Evolutionary conservation across 2,797 vertebrate species (phyloP), one percentile per base, ranked within the genome.

Genomic region (Lutjanus argentimaculatus): DNA sequence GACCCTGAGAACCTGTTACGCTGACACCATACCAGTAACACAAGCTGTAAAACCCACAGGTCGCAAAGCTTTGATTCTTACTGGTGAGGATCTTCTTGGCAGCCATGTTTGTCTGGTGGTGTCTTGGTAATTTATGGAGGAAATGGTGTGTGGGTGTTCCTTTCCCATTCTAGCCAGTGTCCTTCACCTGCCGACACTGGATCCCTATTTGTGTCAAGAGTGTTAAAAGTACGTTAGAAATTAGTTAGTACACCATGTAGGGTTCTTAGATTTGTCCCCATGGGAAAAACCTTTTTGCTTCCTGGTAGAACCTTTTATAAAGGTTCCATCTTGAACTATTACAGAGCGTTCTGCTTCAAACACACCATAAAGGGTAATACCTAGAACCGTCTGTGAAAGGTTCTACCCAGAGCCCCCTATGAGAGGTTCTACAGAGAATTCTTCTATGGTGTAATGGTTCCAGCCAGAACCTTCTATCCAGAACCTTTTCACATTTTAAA

Each of bases 111-210:
- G 83, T 77, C 79, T 84, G 70, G 17, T 67, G 61, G 14, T 78
- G 66, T 76, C 72, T 65, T 55, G 66, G 61, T 81, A 46, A 86
- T 91, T 87, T 81, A 83, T 81, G 59, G 75, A 88, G 80, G 83
- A 87, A 83, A 75, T 42, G 22, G 55, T 64, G 43, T 56, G 78
- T 48, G 75, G 52, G 61, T 85, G 85, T 90, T 85, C 84, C 40
- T 84, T 62, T 77, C 71, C 52, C 65, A 25, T 84, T 75, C 45
- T 75, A 51, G 57, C 30, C 61, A 59, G 19, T 40, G 19, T 77
- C 64, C 25, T 69, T 52, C 45, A 55, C 46, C 82, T 36, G 17
- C 36, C 67, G 48, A 69, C 76, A 62, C 75, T 85, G 76, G 67
- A 75, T 52, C 19, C 21, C 8, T 48, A 16, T 70, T 48, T 58